Evolutionary conservation across 1,140 invertebrate genomes (phyloP).

Genomic region (Leptinotarsa texana): DNA sequence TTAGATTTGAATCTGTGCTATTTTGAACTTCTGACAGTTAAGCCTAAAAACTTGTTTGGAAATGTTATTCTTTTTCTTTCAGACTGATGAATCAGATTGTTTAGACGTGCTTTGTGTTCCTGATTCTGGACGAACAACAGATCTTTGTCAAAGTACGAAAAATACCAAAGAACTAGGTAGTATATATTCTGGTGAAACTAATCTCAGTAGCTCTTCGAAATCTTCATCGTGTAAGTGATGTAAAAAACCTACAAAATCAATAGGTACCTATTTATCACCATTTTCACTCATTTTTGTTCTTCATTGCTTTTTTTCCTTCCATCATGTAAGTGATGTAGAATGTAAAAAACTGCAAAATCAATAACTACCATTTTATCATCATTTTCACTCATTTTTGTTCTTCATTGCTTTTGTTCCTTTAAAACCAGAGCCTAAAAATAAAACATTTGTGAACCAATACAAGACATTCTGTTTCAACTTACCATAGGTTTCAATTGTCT

Average conservation of each 20-base stretch:
- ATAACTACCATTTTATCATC: too few relatives aligned
- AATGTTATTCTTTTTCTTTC: conserved; percentile 17
- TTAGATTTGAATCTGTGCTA: too few relatives aligned
- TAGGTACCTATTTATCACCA: too few relatives aligned
- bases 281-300: too few relatives aligned
- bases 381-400: too few relatives aligned
- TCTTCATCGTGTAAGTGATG: conserved; percentile 47
- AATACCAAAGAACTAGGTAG: conserved; percentile 40
- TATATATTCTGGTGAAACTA: conserved; percentile 39
- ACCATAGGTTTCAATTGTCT: too few relatives aligned
- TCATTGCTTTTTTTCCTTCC: conserved; percentile 25
- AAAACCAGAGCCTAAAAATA: too few relatives aligned
- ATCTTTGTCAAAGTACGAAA: conserved; percentile 43
- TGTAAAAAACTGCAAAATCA: too few relatives aligned
- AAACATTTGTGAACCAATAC: too few relatives aligned
- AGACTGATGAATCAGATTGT: conserved; percentile 50
- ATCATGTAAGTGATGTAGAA: conserved; percentile 41
- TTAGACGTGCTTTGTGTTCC: conserved; percentile 43
- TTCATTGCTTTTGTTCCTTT: background rate
- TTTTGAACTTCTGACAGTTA: too few relatives aligned
- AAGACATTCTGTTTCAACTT: too few relatives aligned
- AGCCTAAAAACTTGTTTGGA: too few relatives aligned
- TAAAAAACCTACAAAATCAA: background rate
- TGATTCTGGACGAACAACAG: conserved; percentile 40
- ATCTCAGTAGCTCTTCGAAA: conserved; percentile 47